Evolutionary conservation across 2,797 vertebrate genomes (phyloP).

Genomic region (Pseudochirops corinnae): DNA sequence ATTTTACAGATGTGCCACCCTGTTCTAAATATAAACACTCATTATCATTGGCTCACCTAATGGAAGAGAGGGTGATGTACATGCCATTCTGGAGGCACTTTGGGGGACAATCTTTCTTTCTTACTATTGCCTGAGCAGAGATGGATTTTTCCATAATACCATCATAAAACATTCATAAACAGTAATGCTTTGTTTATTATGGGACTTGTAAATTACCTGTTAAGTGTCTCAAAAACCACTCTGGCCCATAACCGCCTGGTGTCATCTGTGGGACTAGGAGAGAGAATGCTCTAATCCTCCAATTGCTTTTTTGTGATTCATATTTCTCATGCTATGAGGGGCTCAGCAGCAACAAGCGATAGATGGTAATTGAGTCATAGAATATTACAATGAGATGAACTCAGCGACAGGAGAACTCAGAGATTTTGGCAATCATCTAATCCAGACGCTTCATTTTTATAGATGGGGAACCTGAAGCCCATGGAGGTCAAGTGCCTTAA

Average conservation of each 20-base stretch:
- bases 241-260: neutral
- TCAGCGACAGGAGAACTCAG: neutral
- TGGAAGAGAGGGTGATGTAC: conserved; percentile 2
- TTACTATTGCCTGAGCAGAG: conserved; percentile 57
- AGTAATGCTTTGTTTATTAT: conserved; percentile 64
- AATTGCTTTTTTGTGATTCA: neutral
- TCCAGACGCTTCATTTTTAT: neutral
- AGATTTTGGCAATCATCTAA: neutral
- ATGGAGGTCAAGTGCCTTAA: neutral
- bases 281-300: neutral
- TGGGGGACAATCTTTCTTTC: conserved; percentile 5
- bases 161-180: conserved; percentile 74
- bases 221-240: conserved; percentile 62
- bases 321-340: neutral
- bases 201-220: conserved; percentile 68
- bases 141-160: conserved; percentile 61
- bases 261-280: neutral
- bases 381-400: neutral
- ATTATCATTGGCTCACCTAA: conserved; percentile 52
- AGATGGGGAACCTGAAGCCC: neutral
- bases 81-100: neutral
- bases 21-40: conserved; percentile 29
- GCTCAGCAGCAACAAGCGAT: neutral
- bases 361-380: neutral
- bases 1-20: neutral